phyloP scores from a whole-genome alignment of 2,797 vertebrate species.

The Chiloscyllium punctatum region DNA sequence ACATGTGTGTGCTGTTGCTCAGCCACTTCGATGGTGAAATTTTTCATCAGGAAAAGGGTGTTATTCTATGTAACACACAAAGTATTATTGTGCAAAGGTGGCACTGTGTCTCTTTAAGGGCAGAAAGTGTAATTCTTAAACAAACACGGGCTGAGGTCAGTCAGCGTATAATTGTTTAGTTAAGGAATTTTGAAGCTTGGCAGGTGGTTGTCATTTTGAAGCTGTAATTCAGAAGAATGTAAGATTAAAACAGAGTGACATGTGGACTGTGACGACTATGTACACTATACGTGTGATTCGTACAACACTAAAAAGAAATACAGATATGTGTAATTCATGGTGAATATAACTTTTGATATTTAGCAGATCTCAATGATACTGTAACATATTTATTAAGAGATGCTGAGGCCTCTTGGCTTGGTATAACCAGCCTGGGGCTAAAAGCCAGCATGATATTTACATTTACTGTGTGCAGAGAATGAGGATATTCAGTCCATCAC shows the following conservation, averaged over 20 bases:
- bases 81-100: slow-evolving; percentile 8
- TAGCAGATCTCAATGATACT: neutral
- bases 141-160: slow-evolving; percentile 27
- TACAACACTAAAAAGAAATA: neutral
- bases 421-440: neutral
- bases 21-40: neutral
- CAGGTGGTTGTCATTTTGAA: slow-evolving; percentile 34
- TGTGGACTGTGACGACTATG: neutral
- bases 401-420: neutral
- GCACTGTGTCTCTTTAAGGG: slow-evolving; percentile 10
- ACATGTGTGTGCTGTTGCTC: neutral
- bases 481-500: neutral
- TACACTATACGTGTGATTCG: neutral
- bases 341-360: neutral
- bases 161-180: slow-evolving; percentile 35
- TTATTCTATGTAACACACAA: neutral
- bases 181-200: slow-evolving; percentile 35
- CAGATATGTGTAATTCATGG: neutral
- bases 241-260: slow-evolving; percentile 16
- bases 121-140: slow-evolving; percentile 36
- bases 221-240: slow-evolving; percentile 30
- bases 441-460: neutral
- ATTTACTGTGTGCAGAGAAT: neutral
- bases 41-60: neutral
- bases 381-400: neutral